Base-by-base conservation (phyloP, 2,797 vertebrate species). In the Artibeus lituratus region DNA sequence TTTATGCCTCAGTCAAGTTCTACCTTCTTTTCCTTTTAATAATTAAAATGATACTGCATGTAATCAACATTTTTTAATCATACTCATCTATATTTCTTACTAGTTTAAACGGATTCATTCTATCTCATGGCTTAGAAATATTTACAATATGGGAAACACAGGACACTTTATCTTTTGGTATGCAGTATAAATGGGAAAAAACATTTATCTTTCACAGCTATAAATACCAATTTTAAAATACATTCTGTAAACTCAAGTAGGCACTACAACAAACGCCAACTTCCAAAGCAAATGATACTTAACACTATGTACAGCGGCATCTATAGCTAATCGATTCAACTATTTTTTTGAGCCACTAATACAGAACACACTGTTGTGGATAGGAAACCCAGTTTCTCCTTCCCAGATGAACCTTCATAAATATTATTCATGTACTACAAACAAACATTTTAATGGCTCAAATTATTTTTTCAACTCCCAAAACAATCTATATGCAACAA, bases 401-500 rank as follows among this genome's bases (percentile, higher is more conserved):
- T 55, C 49, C 39, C 55, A 87, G 11, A 1, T 65, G 16, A 90
- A 39, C 59, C 62, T 87, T 77, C 90, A 69, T 39, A 72, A 93
- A 62, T 37, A 57, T 24, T 49, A 51, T 2, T 55, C 87, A 85
- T 55, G 42, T 62, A 72, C 21, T 29, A 90, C 62, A 95, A 76
- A 72, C 49, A 78, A 91, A 69, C 62, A 90, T 73, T 87, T 83
- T 65, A 92, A 91, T 16, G 18, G 21, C 32, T 92, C 26, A 49
- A 86, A 88, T 74, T 89, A 78, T 62, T 85, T 85, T 94, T 84
- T 55, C 55, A 72, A 77, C 24, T 70, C 94, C 62, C n/a, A 57
- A 94, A 92, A 91, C 39, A 89, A 93, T 62, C 65, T n/a, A 77
- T 2, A 77, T 37, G 73, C 49, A 97, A 84, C 69, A 2, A 95